A percentile compares a stretch with the other conserved stretches of the same genome.
Conservation (phyloP, 92 coral and sea anemone genomes). For the Plumapathes pennacea region DNA sequence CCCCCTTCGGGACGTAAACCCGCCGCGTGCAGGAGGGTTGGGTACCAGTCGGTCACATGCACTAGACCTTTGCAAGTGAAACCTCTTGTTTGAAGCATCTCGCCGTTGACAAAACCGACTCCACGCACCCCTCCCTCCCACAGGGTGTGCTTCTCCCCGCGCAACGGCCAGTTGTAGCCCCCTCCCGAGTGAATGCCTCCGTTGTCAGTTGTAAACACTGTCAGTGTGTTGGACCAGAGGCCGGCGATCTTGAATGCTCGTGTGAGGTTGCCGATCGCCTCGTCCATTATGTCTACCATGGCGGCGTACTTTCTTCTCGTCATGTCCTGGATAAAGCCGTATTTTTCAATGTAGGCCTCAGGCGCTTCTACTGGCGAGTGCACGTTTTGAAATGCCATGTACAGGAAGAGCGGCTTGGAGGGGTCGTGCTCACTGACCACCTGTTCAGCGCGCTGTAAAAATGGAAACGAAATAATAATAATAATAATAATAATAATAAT, state of each 20-base stretch:
- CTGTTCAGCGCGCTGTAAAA: constrained; percentile 49
- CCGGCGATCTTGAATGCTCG: constrained; percentile 39
- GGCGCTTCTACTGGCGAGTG: constrained; percentile 69
- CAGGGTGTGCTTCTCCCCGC: constrained; percentile 51
- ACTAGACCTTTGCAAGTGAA: constrained; percentile 47
- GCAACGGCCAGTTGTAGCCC: constrained; percentile 72
- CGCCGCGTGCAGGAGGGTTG: constrained; percentile 56
- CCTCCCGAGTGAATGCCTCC: constrained; percentile 57
- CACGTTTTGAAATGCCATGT: constrained; percentile 62
- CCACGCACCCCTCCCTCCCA: constrained; percentile 85
- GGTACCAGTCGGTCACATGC: constrained; percentile 75
- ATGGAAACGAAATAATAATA: neutral
- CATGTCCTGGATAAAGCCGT: constrained; percentile 36
- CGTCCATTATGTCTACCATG: constrained; percentile 62
- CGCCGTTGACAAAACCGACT: constrained; percentile 61
- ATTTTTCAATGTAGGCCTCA: constrained; percentile 26
- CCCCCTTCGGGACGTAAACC: no score
- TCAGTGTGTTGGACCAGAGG: constrained; percentile 57
- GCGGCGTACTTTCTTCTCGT: constrained; percentile 46
- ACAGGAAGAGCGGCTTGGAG: constrained; percentile 53
- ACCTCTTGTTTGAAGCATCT: constrained; percentile 43
- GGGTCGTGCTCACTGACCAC: constrained; percentile 43
- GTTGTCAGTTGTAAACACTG: constrained; percentile 60
- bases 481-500: neutral
- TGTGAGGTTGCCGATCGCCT: constrained; percentile 61